These are phyloP conservation scores for Brienomyrus brachyistius DNA, from an alignment of 2,113 vertebrate species.

Conservation along the genomic window DNA sequence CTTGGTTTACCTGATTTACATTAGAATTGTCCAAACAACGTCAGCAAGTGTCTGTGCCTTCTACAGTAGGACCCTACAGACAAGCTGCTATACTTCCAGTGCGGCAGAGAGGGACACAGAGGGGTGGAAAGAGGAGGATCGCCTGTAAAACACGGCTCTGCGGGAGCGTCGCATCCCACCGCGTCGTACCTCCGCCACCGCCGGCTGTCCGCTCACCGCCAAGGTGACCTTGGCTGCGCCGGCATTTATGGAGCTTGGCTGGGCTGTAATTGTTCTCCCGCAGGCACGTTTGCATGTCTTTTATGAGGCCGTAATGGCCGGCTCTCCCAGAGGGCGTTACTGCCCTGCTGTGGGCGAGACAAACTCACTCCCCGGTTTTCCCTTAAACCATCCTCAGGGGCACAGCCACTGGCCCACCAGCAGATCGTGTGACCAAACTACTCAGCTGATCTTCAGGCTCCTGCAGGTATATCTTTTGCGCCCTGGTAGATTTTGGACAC, in stretches of 20 bases:
- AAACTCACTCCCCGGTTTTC: not conserved
- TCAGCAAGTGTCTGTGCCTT: not conserved
- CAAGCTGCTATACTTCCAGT: not conserved
- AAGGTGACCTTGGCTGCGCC: not conserved
- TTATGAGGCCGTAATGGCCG: not conserved
- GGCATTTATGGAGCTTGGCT: not conserved
- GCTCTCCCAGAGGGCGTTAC: not conserved
- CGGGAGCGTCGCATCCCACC: not conserved
- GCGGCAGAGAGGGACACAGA: not conserved
- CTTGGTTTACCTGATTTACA: conserved; percentile 1
- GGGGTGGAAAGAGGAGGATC: not conserved
- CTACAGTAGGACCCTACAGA: not conserved
- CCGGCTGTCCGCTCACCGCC: not conserved
- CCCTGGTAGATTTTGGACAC: not conserved
- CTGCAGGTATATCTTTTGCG: not conserved
- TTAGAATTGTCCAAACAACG: not conserved
- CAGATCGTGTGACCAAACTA: not conserved
- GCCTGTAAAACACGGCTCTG: not conserved
- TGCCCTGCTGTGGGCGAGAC: not conserved
- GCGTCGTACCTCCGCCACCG: not conserved
- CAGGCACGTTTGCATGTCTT: not conserved
- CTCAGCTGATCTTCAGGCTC: not conserved
- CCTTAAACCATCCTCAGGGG: not conserved
- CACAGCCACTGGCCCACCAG: not conserved
- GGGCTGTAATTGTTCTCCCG: not conserved